Base-by-base conservation (phyloP, 2,113 vertebrate species). In the Syngnathus typhle region DNA sequence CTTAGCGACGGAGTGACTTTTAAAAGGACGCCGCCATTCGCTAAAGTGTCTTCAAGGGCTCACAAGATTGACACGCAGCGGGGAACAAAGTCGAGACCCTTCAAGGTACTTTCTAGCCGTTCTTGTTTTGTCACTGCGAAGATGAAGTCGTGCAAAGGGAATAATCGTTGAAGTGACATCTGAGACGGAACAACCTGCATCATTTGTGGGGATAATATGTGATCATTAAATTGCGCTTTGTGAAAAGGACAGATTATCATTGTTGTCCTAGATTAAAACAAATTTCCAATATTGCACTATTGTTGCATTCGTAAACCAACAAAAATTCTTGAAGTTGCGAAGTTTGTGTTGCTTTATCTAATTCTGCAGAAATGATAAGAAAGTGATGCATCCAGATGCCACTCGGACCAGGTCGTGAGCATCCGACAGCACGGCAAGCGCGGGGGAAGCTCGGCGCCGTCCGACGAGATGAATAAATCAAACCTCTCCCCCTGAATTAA, bases 401-500 rank as follows among this genome's bases (percentile, higher is more conserved):
- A 13, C 15, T 61, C 23, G 39, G 38, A 39, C 23, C 39, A 44
- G 60, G 39, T 43, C 21, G 21, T 44, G 21, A 62, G 21, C 39
- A 21, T 13, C 72, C 64, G 59, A 74, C 71, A 61, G 64, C 70
- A 74, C 65, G 51, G 54, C 51, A 60, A 78, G 77, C 87, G 4
- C 12, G 5, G 23, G 82, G 75, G 67, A 68, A 82, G 76, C 65
- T 54, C 61, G 73, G 86, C 67, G 73, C 70, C 71, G 68, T 75
- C 82, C 79, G 81, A 73, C 74, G 80, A 74, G 80, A 87, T 86
- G 76, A 84, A 85, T 87, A 82, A 84, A 79, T 88, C 84, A 89
- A 83, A 82, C 87, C 87, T 81, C 88, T 90, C 90, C 85, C 88
- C 82, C 60, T 89, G 84, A 88, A 88, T 65, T 82, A 84, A 90